These are phyloP conservation scores for Panzeria rudis DNA, from an alignment of 2,888 invertebrate species.

Conservation along the genomic window DNA sequence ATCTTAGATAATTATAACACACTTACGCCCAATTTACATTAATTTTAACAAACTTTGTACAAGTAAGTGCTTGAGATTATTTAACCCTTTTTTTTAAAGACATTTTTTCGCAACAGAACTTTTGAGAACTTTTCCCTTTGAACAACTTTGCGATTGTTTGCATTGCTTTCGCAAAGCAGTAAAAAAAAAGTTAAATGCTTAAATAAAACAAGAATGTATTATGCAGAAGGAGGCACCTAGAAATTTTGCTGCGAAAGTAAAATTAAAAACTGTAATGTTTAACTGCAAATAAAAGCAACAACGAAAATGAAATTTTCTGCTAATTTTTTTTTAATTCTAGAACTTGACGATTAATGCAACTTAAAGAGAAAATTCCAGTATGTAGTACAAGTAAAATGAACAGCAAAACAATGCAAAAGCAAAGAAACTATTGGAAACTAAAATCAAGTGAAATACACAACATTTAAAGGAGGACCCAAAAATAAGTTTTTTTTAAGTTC, in stretches of 20 bases:
- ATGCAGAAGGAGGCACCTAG: constrained; percentile 23
- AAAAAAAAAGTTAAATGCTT: constrained; percentile 1
- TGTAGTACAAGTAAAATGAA: background rate
- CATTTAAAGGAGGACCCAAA: background rate
- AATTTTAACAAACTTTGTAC: background rate
- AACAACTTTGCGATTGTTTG: constrained; percentile 31
- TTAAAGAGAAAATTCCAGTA: background rate
- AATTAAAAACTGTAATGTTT: constrained; percentile 37
- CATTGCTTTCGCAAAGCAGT: background rate
- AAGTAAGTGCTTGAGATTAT: background rate
- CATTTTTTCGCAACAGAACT: constrained; percentile 1
- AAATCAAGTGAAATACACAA: background rate
- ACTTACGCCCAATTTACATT: constrained; percentile 29
- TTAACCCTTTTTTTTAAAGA: background rate
- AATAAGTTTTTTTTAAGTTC: background rate
- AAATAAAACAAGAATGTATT: background rate
- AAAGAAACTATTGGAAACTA: background rate
- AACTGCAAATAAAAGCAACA: constrained; percentile 39
- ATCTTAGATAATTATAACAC: constrained; percentile 27
- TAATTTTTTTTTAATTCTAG: constrained; percentile 37
- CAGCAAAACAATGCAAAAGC: background rate
- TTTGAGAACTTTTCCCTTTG: constrained; percentile 43
- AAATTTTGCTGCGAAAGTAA: constrained; percentile 37
- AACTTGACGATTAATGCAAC: constrained; percentile 55
- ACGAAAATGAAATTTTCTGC: constrained; percentile 28